phyloP scores from a whole-genome alignment of 2,113 vertebrate species.

The Lonchura striata region DNA sequence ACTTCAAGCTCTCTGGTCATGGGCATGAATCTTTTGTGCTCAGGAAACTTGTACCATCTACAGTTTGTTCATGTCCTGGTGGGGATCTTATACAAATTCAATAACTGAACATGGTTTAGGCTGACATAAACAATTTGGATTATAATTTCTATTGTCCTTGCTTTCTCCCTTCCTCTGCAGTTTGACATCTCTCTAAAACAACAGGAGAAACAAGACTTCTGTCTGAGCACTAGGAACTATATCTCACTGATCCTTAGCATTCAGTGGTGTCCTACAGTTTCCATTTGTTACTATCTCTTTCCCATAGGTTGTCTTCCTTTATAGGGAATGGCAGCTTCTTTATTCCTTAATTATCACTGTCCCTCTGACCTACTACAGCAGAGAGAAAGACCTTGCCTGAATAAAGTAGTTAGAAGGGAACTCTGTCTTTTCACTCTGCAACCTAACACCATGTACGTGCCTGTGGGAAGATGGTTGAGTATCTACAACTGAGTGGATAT shows the following conservation, averaged over 20 bases:
- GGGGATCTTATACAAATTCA: not conserved
- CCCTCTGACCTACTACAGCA: not conserved
- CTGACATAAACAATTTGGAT: not conserved
- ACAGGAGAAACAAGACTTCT: not conserved
- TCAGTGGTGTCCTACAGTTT: not conserved
- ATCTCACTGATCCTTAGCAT: not conserved
- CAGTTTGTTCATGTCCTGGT: not conserved
- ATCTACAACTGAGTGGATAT: not conserved
- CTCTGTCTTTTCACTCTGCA: not conserved
- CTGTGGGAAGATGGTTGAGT: not conserved
- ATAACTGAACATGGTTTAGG: not conserved
- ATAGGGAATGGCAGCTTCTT: not conserved
- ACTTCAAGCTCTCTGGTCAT: not conserved
- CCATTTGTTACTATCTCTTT: not conserved
- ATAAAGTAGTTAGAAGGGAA: not conserved
- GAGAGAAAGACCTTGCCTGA: not conserved
- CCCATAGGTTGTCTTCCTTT: not conserved
- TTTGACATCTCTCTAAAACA: not conserved
- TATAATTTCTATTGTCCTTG: not conserved
- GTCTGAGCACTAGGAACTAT: not conserved
- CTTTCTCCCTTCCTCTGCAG: not conserved
- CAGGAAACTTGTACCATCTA: not conserved
- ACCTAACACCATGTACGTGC: fast-evolving
- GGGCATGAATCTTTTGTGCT: not conserved
- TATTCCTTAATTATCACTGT: not conserved